Percentiles rank a stretch among this genome's conserved stretches.
These are phyloP conservation scores for Xenus cinereus DNA, from an alignment of 2,113 vertebrate genomes.

Conservation along the genomic window DNA sequence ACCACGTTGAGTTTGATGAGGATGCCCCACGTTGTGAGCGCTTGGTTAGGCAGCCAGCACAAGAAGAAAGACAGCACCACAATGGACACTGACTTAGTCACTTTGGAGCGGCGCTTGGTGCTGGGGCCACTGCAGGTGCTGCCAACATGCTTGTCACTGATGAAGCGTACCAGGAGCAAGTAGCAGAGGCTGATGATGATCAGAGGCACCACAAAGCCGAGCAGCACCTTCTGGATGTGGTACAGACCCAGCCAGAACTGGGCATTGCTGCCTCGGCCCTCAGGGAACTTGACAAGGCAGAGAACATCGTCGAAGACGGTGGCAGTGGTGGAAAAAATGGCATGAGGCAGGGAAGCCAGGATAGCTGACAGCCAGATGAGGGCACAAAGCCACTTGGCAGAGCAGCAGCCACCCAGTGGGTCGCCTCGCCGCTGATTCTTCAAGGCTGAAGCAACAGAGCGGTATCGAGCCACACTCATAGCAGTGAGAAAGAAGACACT, in stretches of 20 bases:
- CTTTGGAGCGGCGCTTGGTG: slow-evolving; percentile 85
- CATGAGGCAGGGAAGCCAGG: slow-evolving; percentile 86
- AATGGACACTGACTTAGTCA: slow-evolving; percentile 91
- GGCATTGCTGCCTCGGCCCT: slow-evolving; percentile 73
- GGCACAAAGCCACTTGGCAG: slow-evolving; percentile 78
- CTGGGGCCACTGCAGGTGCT: slow-evolving; percentile 74
- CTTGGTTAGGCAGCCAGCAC: slow-evolving; percentile 97
- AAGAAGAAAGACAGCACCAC: slow-evolving; percentile 94
- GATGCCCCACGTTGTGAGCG: slow-evolving; percentile 91
- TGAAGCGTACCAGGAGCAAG: slow-evolving; percentile 86
- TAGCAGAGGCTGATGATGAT: slow-evolving; percentile 87
- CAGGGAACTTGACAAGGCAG: slow-evolving; percentile 90
- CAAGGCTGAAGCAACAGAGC: slow-evolving; percentile 87
- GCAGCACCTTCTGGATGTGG: slow-evolving; percentile 90
- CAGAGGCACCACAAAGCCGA: slow-evolving; percentile 89
- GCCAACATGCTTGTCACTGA: slow-evolving; percentile 59
- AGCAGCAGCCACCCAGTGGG: slow-evolving; percentile 55
- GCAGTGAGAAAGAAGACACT: slow-evolving; percentile 98
- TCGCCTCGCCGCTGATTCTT: slow-evolving; percentile 71
- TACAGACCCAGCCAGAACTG: slow-evolving; percentile 94
- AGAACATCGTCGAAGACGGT: slow-evolving; percentile 86
- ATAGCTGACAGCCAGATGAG: slow-evolving; percentile 85
- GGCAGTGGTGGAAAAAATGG: slow-evolving; percentile 90
- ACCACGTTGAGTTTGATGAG: slow-evolving; percentile 93
- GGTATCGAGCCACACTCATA: slow-evolving; percentile 93